Percentiles rank a stretch among this genome's conserved stretches.
phyloP scores from a whole-genome alignment of 1,140 invertebrate species.

The Panagrolaimus sp. region DNA sequence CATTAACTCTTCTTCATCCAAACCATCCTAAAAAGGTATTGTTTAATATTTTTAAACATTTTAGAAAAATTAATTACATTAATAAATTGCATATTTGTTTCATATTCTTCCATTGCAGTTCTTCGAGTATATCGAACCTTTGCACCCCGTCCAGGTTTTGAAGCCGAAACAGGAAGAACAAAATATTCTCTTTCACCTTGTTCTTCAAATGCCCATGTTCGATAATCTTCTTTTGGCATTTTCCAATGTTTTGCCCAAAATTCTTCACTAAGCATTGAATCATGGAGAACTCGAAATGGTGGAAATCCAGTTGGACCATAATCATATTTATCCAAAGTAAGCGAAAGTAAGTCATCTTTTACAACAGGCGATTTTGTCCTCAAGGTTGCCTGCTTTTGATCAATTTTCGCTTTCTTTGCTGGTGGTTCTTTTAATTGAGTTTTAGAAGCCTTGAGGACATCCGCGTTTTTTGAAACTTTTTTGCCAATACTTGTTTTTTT shows the following conservation, averaged over 20 bases:
- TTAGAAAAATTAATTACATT: neutral
- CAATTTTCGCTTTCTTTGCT: slow-evolving; percentile 7
- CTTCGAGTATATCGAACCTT: neutral
- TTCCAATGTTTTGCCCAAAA: slow-evolving; percentile 1
- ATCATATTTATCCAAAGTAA: neutral
- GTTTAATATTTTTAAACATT: neutral
- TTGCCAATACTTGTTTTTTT: too few species aligned
- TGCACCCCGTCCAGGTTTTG: slow-evolving; percentile 4
- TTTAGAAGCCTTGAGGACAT: too few species aligned
- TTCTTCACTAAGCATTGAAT: neutral
- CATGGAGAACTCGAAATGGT: neutral
- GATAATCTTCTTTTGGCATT: neutral
- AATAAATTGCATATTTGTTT: neutral
- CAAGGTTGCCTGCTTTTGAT: neutral
- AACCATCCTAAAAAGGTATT: neutral
- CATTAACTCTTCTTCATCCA: slow-evolving; percentile 4
- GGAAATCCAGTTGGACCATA: neutral
- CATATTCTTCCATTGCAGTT: neutral
- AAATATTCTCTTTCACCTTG: neutral
- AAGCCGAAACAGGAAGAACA: neutral
- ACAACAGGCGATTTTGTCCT: neutral
- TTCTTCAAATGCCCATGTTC: neutral
- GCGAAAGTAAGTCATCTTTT: neutral
- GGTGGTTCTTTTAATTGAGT: neutral
- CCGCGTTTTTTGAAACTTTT: too few species aligned